These are phyloP conservation scores for Lasioglossum leucozonium DNA, from an alignment of 2,888 invertebrate species.

Conservation along the genomic window DNA sequence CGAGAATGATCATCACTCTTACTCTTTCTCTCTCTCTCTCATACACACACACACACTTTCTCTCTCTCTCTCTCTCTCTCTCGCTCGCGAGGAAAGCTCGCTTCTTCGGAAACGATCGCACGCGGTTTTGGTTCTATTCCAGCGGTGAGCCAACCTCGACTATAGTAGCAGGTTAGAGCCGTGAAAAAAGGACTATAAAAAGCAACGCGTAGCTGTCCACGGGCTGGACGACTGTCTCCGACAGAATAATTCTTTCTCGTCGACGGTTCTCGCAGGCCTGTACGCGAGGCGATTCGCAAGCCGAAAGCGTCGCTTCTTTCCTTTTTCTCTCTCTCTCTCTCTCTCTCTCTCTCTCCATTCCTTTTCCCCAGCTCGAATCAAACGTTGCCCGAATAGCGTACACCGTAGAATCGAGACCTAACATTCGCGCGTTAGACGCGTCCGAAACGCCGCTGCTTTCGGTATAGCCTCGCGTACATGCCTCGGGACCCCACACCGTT, in stretches of 20 bases:
- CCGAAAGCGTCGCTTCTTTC: neutral
- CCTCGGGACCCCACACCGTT: slow-evolving; percentile 21
- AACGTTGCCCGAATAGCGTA: neutral
- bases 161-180: slow-evolving; percentile 51
- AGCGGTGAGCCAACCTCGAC: slow-evolving; percentile 45
- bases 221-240: slow-evolving; percentile 24
- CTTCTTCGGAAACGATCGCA: slow-evolving; percentile 43
- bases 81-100: slow-evolving; percentile 14
- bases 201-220: slow-evolving; percentile 55
- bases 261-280: slow-evolving; percentile 43
- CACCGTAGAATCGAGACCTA: neutral
- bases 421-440: neutral
- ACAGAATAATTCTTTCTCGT: slow-evolving; percentile 34
- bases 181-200: slow-evolving; percentile 53
- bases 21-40: neutral
- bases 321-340: neutral
- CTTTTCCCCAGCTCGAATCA: neutral
- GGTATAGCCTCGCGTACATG: slow-evolving; percentile 12
- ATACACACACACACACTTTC: too few relatives aligned
- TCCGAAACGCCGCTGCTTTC: neutral
- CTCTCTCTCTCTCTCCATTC: too few relatives aligned
- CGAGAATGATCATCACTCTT: slow-evolving; percentile 32
- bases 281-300: slow-evolving; percentile 11
- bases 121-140: slow-evolving; percentile 55
- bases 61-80: neutral